These are phyloP conservation scores for Drosophila neonasuta DNA, from an alignment of 2,888 invertebrate species.

Conservation along the genomic window DNA sequence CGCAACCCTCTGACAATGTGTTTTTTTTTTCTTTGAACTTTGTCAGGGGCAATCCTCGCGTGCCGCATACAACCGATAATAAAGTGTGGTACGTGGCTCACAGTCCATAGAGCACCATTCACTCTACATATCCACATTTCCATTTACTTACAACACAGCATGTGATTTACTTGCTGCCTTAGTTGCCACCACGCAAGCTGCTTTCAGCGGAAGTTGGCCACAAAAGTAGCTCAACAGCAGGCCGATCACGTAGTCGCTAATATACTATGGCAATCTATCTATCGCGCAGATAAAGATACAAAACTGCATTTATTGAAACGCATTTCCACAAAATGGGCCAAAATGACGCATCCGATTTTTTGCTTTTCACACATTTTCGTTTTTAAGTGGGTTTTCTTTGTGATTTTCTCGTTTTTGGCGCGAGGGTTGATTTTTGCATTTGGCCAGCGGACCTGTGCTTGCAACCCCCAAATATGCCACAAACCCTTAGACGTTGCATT, in stretches of 20 bases:
- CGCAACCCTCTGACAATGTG: constrained; percentile 13
- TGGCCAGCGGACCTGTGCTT: constrained; percentile 50
- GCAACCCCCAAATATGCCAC: constrained; percentile 46
- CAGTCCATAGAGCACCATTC: constrained; percentile 31
- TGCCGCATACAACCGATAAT: constrained; percentile 40
- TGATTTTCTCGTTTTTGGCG: constrained; percentile 56
- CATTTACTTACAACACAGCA: constrained; percentile 21
- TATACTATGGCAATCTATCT: not conserved
- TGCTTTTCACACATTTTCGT: constrained; percentile 48
- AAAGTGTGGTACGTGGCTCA: constrained; percentile 48
- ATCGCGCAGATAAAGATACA: constrained; percentile 20
- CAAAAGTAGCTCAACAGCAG: constrained; percentile 50
- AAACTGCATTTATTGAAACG: constrained; percentile 35
- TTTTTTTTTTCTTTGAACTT: not conserved
- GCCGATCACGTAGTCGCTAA: constrained; percentile 35
- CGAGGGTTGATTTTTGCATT: constrained; percentile 68
- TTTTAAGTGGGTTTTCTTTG: constrained; percentile 33
- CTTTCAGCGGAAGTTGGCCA: constrained; percentile 51
- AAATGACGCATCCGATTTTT: constrained; percentile 53
- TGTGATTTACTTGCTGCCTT: constrained; percentile 30
- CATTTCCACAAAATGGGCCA: constrained; percentile 38
- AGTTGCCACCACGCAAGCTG: constrained; percentile 43
- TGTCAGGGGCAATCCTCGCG: constrained; percentile 36
- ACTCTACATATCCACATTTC: constrained; percentile 8
- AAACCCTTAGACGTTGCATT: constrained; percentile 47